phyloP scores from a whole-genome alignment of 2,888 invertebrate genomes.

The Globia sparganii region DNA sequence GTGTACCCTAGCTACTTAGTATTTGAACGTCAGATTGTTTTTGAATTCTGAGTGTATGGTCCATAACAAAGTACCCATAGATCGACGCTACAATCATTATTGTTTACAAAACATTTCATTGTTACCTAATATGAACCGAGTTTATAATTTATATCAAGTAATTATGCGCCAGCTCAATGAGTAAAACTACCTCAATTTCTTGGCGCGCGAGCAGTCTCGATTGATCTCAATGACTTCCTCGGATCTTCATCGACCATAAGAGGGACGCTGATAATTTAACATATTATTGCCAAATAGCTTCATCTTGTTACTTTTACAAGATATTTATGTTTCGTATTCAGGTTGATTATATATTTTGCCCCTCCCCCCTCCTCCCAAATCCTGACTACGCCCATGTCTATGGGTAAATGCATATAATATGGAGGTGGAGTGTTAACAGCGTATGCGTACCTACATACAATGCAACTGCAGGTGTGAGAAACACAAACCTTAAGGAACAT shows the following conservation, averaged over 20 bases:
- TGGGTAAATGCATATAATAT: constrained; percentile 52
- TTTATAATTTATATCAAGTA: constrained; percentile 8
- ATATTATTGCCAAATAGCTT: background rate
- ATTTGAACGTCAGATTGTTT: constrained; percentile 13
- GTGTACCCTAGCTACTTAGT: background rate
- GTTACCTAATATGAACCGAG: constrained; percentile 21
- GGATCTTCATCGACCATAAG: background rate
- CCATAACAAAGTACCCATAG: constrained; percentile 4
- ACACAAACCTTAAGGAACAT: background rate
- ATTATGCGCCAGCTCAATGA: background rate
- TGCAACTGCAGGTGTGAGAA: background rate
- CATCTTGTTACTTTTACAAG: constrained; percentile 27
- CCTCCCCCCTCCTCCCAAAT: constrained; percentile 60
- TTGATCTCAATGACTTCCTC: background rate
- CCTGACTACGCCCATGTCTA: constrained; percentile 67
- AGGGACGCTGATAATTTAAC: background rate
- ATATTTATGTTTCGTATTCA: constrained; percentile 39
- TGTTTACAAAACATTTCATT: constrained; percentile 40
- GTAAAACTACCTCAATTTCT: background rate
- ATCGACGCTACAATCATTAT: constrained; percentile 17
- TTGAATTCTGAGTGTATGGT: background rate
- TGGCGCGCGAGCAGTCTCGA: background rate
- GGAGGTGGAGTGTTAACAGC: constrained; percentile 26
- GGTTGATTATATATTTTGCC: constrained; percentile 53
- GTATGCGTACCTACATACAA: background rate